Conservation (phyloP, 92 coral and sea anemone genomes). For the Plumapathes pennacea region DNA sequence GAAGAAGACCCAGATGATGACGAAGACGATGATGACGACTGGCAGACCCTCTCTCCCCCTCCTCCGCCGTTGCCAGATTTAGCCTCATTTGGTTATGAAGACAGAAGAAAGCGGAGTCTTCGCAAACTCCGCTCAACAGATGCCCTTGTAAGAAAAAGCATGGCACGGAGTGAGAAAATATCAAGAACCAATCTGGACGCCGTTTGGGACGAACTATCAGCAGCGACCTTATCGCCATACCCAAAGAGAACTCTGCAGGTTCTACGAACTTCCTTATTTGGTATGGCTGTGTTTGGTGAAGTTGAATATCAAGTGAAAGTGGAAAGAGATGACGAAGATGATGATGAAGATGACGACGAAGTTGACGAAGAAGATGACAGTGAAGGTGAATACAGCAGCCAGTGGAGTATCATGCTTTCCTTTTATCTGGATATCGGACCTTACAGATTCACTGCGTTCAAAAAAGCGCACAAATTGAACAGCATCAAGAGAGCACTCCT, state of each 20-base stretch:
- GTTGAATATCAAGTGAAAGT: slow-evolving; percentile 41
- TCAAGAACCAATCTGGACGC: slow-evolving; percentile 5
- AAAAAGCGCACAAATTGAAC: neutral
- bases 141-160: too few species aligned
- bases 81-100: slow-evolving; percentile 28
- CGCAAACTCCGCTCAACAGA: too few species aligned
- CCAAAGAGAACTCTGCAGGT: slow-evolving; percentile 24
- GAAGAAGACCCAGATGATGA: slow-evolving; percentile 7
- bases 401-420: slow-evolving; percentile 9
- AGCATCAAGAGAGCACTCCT: slow-evolving; percentile 2
- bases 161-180: too few species aligned
- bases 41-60: slow-evolving; percentile 1
- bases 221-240: slow-evolving; percentile 11
- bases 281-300: slow-evolving; percentile 33
- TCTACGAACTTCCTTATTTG: slow-evolving; percentile 33
- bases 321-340: slow-evolving; percentile 6
- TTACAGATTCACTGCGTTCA: slow-evolving; percentile 14
- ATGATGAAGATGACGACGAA: neutral
- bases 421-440: slow-evolving; percentile 13
- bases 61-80: slow-evolving; percentile 5
- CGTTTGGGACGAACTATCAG: slow-evolving; percentile 50
- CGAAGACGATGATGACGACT: slow-evolving; percentile 7
- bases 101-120: slow-evolving; percentile 13
- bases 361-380: neutral
- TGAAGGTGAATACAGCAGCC: neutral